Base-by-base conservation (phyloP, 2,113 vertebrate species). In the Proterorhinus semilunaris region DNA sequence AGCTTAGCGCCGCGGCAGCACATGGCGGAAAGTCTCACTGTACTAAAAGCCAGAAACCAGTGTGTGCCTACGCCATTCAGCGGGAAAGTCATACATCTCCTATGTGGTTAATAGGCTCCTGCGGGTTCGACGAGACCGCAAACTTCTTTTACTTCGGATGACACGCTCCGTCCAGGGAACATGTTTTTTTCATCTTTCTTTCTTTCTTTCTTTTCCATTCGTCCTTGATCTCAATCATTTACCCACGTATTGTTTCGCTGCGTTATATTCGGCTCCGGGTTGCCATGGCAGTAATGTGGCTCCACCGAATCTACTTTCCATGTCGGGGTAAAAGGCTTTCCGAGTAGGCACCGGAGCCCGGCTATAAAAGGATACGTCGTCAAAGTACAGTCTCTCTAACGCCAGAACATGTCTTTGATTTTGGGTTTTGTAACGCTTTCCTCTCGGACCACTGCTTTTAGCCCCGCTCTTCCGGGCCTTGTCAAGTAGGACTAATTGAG, bases 91-190 rank as follows among this genome's bases (percentile, higher is more conserved):
- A 88, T 76, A 36, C 27, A 82, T 86, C 83, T 84, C 89, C 83
- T 87, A 89, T 87, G 87, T 82, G 87, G 88, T 89, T 88, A 87
- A 87, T 88, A 86, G 82, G 81, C 76, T 85, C 88, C 82, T 87
- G 79, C 64, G 78, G 79, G 89, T 79, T 75, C 65, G 70, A 65
- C 81, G 53, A 5, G 76, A 85, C 84, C 90, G 82, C 85, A 90
- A 80, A 83, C 71, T 75, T 83, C 77, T 83, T 88, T 87, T 81
- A 77, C 79, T 80, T 83, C 78, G 77, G 75, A 87, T 86, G 78
- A 88, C 80, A 83, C 74, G 73, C 84, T 84, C 80, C 73, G 84
- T 67, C 66, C 68, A 70, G 48, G 68, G 70, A 73, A 62, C 13
- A 9, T 72, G 71, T 71, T 64, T 68, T 57, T 21, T 21, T 36